phyloP scores from a whole-genome alignment of 2,888 invertebrate genomes.

The Spodoptera exigua region DNA sequence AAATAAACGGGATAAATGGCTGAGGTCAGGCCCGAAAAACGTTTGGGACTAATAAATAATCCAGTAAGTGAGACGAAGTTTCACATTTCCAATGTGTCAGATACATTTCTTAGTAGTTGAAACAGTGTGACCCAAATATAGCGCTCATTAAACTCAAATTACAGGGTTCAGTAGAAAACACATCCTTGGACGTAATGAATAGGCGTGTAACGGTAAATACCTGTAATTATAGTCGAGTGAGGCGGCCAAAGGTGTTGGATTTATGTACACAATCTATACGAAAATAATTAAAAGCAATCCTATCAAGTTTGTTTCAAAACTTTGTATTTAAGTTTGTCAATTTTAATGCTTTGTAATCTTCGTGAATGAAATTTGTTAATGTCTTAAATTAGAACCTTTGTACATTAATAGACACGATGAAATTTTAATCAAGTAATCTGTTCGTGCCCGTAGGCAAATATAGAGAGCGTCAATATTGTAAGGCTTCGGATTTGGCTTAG shows the following conservation, averaged over 20 bases:
- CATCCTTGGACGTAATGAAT: conserved; percentile 42
- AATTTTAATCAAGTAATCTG: conserved; percentile 11
- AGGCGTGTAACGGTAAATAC: conserved; percentile 36
- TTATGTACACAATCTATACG: conserved; percentile 30
- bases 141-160: conserved; percentile 38
- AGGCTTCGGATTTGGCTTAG: too few relatives aligned
- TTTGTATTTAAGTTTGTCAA: conserved; percentile 17
- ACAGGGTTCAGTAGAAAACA: conserved; percentile 27
- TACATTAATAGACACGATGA: neutral
- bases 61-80: conserved; percentile 23
- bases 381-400: neutral
- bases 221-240: conserved; percentile 38
- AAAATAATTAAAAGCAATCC: conserved; percentile 12
- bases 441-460: neutral
- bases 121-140: conserved; percentile 43
- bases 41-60: conserved; percentile 51
- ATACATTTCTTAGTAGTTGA: conserved; percentile 50
- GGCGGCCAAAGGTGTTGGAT: conserved; percentile 25
- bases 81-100: conserved; percentile 29
- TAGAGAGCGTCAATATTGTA: too few relatives aligned
- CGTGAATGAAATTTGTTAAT: conserved; percentile 6
- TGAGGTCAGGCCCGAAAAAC: conserved; percentile 32
- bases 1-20: conserved; percentile 20
- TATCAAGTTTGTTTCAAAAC: conserved; percentile 7
- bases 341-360: conserved; percentile 9